phyloP scores from a whole-genome alignment of 2,888 invertebrate genomes.

The Drosophila recens region DNA sequence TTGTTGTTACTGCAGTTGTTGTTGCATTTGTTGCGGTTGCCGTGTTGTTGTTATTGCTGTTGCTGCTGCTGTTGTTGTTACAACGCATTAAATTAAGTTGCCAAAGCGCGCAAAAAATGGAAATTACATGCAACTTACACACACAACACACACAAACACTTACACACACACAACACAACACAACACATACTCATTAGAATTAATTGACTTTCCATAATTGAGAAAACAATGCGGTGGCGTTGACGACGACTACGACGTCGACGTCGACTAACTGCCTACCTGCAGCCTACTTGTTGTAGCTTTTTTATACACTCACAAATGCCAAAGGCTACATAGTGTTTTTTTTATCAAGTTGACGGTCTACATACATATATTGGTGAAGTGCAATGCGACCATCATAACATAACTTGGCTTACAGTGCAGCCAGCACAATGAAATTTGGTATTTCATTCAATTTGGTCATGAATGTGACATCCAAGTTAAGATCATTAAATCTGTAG shows the following conservation, averaged over 20 bases:
- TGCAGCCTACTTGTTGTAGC: conserved; percentile 28
- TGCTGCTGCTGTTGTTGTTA: conserved; percentile 55
- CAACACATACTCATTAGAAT: conserved; percentile 75
- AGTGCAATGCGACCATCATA: background rate
- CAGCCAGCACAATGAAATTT: background rate
- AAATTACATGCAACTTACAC: conserved; percentile 75
- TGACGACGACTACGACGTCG: conserved; percentile 54
- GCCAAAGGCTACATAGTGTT: background rate
- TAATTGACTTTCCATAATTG: conserved; percentile 83
- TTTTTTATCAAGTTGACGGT: background rate
- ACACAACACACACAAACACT: conserved; percentile 36
- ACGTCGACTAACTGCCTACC: conserved; percentile 42
- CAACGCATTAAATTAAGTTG: conserved; percentile 82
- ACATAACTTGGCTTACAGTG: background rate
- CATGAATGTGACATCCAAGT: background rate
- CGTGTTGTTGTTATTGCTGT: conserved; percentile 6
- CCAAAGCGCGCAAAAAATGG: conserved; percentile 81
- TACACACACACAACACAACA: conserved; percentile 23
- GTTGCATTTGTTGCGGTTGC: conserved; percentile 52
- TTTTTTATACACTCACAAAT: conserved; percentile 15
- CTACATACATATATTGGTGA: background rate
- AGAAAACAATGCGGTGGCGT: conserved; percentile 80
- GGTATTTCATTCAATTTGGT: background rate
- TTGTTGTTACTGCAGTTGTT: conserved; percentile 45
- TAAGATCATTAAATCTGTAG: background rate